Evolutionary conservation across 2,113 vertebrate genomes (phyloP), one percentile per base, ranked within the genome.

Genomic region (Pterocles burchelli): DNA sequence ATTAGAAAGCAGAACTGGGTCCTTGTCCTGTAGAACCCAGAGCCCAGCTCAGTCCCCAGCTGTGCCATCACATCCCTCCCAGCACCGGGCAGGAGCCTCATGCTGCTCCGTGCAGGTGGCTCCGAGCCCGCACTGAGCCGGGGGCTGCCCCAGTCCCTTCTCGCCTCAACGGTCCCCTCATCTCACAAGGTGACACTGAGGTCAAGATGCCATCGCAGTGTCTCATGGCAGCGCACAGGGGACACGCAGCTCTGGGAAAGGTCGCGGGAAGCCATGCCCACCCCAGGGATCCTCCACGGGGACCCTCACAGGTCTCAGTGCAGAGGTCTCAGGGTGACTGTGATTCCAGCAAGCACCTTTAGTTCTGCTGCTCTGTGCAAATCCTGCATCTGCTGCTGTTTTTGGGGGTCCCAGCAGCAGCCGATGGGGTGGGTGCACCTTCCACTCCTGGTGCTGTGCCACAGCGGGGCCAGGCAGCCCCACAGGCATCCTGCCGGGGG

Each of bases 401-500:
- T 18, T 59, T 0, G 2, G 49, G 28, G 11, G 7, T 0, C 11
- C 4, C 4, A 3, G 46, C 3, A 2, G 46, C 0, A 1, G 58
- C 45, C 0, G 3, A 20, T 0, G 1, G 8, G 54, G 75, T 83
- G 41, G 41, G 25, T 66, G 61, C 22, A 4, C 43, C 59, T 73
- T 36, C 43, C 2, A 8, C 26, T 33, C 21, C 0, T 2, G 29
- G n/a, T 25, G 43, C 28, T 80, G 80, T 38, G 80, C 20, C 1
- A 0, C 1, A 0, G 6, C 0, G 7, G 45, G 13, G 38, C 33
- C 0, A 3, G 48, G 77, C 65, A 77, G 63, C 54, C 46, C 55
- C 4, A 0, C 0, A 10, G 70, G 41, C 3, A 0, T 48, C 0
- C 0, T 48, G 57, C 57, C 34, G n/a, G 48, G 55, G 41, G 15